These are phyloP conservation scores for Thelaira solivaga DNA, from an alignment of 2,888 invertebrate genomes.

Conservation along the genomic window DNA sequence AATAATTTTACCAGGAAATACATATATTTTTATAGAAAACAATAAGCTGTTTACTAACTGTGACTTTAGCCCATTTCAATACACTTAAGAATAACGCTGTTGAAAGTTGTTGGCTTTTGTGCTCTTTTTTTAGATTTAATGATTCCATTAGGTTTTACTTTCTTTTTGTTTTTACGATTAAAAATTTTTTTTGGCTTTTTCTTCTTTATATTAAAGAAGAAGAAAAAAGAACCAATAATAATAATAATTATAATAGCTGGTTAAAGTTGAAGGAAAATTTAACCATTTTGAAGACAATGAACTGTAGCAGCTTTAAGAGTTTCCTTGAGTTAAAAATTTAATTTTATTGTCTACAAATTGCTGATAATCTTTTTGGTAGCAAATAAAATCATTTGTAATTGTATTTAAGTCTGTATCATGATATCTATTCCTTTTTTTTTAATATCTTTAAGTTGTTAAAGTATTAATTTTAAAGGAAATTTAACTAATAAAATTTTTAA, in stretches of 20 bases:
- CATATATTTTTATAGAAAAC: not conserved
- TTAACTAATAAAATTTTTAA: no score
- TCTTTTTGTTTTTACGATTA: slow-evolving; percentile 39
- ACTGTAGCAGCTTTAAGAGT: slow-evolving; percentile 19
- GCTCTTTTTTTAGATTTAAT: not conserved
- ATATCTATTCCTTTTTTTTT: no score
- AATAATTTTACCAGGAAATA: not conserved
- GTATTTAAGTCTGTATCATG: no score
- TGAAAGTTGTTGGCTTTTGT: not conserved
- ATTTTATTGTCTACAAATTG: slow-evolving; percentile 52
- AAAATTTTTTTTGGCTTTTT: no score
- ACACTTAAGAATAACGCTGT: not conserved
- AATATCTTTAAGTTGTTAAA: no score
- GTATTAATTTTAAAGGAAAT: no score
- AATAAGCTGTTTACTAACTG: not conserved
- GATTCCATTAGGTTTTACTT: slow-evolving; percentile 27
- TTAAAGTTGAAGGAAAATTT: not conserved
- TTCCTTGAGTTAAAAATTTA: slow-evolving; percentile 10
- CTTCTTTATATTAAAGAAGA: no score
- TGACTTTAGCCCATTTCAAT: not conserved
- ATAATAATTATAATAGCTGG: no score
- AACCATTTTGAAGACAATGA: slow-evolving; percentile 12
- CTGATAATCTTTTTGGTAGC: slow-evolving; percentile 29
- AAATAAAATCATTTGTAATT: slow-evolving; percentile 15
- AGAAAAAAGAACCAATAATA: no score